Evolutionary conservation across 2,113 vertebrate genomes (phyloP), one percentile per base, ranked within the genome.

Genomic region (Pleuronectes platessa): DNA sequence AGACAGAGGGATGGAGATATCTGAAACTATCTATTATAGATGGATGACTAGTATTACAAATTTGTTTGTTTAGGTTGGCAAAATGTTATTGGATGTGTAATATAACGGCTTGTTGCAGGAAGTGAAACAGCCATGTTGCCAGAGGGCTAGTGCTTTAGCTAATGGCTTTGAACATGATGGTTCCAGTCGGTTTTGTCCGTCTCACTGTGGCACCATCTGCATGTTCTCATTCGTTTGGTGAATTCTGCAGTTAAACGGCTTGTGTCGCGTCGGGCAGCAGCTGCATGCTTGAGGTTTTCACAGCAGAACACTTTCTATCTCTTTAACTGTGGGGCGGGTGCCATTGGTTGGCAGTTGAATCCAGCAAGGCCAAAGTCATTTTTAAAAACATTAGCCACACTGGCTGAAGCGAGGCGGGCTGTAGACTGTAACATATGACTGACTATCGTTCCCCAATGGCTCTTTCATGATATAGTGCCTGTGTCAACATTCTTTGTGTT

Each of bases 311-410:
- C 76, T 78, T 86, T 75, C 79, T 64, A 62, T 88, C 63, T 78
- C 62, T 56, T 74, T 42, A 27, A 47, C 12, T 18, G 27, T 20
- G 63, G 70, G 61, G 60, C n/a, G 21, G 65, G 59, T 23, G 5
- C 20, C 45, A 54, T 35, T 24, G 66, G 72, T 54, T 77, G 69
- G 55, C 64, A 86, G 76, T 64, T 54, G 10, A 31, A 77, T 86
- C 74, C 63, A 69, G 64, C 81, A 63, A 92, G 89, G 81, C 85
- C 86, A 81, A 71, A 89, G 84, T 82, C 81, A 75, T 91, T 71
- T 85, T 82, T 89, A 78, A 84, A 80, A 77, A 61, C 58, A 70
- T 78, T 82, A 71, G 66, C 27, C 20, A 45, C 63, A 23, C 14
- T 53, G 60, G 81, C 66, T 79, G 61, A 85, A 81, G 68, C 7